Percentiles rank a stretch among this genome's conserved stretches.
These are phyloP conservation scores for Apocrypta bakeri DNA, from an alignment of 1,140 invertebrate genomes.

Conservation along the genomic window DNA sequence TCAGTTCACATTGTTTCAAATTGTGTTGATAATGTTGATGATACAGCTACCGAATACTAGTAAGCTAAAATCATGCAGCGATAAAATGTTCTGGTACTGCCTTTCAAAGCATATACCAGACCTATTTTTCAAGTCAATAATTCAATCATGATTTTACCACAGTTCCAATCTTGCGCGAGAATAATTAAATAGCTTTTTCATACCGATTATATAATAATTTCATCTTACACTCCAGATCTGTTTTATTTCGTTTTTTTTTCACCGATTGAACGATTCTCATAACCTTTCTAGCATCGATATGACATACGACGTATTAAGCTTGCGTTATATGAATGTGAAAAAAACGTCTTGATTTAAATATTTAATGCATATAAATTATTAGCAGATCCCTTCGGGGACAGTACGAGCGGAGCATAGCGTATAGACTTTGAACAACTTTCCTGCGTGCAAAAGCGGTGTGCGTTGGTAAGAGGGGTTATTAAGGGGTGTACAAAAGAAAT, in stretches of 20 bases:
- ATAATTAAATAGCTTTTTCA: slow-evolving; percentile 6
- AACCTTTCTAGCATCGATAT: background rate
- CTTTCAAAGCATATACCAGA: too few species aligned
- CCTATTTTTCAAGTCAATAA: background rate
- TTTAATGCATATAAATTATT: slow-evolving; percentile 48
- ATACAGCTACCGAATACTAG: too few species aligned
- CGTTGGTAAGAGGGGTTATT: too few species aligned
- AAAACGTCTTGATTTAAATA: slow-evolving; percentile 38
- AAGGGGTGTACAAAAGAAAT: slow-evolving; percentile 49
- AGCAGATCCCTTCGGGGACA: slow-evolving; percentile 22
- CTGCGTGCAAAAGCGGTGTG: background rate
- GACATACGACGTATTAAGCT: slow-evolving; percentile 14
- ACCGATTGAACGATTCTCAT: slow-evolving; percentile 27
- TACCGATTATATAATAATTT: slow-evolving; percentile 11
- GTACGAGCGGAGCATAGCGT: slow-evolving; percentile 20
- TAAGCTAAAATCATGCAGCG: too few species aligned
- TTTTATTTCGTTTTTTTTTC: background rate
- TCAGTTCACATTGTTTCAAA: background rate
- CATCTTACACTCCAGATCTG: background rate
- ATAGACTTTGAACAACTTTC: slow-evolving; percentile 44
- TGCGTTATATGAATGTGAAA: slow-evolving; percentile 10
- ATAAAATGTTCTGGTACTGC: too few species aligned
- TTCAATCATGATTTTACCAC: background rate
- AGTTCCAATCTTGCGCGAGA: background rate
- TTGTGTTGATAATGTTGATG: too few species aligned